Base-by-base conservation (phyloP, 2,888 invertebrate species). In the Leptarthrus brevirostris region DNA sequence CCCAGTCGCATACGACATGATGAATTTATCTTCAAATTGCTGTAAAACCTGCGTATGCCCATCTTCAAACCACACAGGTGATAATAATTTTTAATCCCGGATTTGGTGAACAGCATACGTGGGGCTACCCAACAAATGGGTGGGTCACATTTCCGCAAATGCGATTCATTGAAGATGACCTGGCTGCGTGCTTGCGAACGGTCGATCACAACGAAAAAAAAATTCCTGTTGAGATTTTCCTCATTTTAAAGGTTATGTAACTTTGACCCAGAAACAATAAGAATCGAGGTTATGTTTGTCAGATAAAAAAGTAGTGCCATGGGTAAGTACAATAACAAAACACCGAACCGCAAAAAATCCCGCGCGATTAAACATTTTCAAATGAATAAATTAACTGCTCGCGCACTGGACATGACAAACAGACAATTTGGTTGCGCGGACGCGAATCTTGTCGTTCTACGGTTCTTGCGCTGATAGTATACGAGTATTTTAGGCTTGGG, bases 321-420 rank as follows among this genome's bases (percentile, higher is more conserved):
- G 16, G 30, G 10, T 18, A 18, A 49, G 49, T 12, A 40, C 40
- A 40, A 40, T 40, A 40, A 40, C 40, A 40, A 52, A 14, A 6
- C 12, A n/a, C 10, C 4, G 6, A 20, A 8, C 52, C 16, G 16
- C 16, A 52, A 52, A 54, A 54, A 54, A 6, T 14, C 30, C 12
- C 54, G n/a, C n/a, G n/a, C 54, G 54, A 54, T 54, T 54, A 54
- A 26, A 14, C 26, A 30, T 69, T 30, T 34, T 16, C 69, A 26
- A 52, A 69, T 69, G 69, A 49, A 69, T 69, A 69, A 69, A 69
- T 69, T 69, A 69, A 18, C 69, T 49, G 69, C 52, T 49, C 52
- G 69, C 52, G 69, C 52, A 26, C 52, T 52, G 69, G 52, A 69
- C 69, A 69, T 52, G 69, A 34, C 34, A 49, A 44, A 12, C 52